phyloP scores from a whole-genome alignment of 1,140 invertebrate genomes.

The Drosophila rufa region DNA sequence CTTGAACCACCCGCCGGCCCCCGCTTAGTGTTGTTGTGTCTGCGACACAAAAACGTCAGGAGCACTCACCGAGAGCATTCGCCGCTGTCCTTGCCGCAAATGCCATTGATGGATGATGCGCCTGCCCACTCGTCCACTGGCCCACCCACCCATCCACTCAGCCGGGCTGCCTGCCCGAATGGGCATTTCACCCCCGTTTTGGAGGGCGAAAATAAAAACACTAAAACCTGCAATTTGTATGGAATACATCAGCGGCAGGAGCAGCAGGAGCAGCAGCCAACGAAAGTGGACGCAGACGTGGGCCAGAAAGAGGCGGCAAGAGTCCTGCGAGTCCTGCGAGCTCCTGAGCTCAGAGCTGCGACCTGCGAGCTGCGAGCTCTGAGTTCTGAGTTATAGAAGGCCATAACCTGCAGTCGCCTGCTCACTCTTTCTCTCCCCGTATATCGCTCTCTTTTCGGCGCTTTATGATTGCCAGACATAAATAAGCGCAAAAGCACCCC shows the following conservation, averaged over 20 bases:
- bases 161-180: background rate
- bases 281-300: conserved; percentile 29
- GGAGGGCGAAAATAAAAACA: conserved; percentile 73
- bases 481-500: conserved; percentile 80
- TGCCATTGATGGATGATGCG: conserved; percentile 83
- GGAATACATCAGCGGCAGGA: conserved; percentile 76
- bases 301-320: conserved; percentile 68
- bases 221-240: conserved; percentile 81
- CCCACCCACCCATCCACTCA: background rate
- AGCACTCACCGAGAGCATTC: conserved; percentile 63
- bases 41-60: conserved; percentile 74
- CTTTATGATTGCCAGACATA: conserved; percentile 82
- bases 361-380: conserved; percentile 2
- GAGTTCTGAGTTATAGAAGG: conserved; percentile 76
- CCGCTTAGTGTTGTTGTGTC: conserved; percentile 34
- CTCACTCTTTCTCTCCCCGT: conserved; percentile 40
- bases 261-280: conserved; percentile 30
- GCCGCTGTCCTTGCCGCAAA: conserved; percentile 67
- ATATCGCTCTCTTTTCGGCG: conserved; percentile 48
- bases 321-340: conserved; percentile 34
- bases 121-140: conserved; percentile 48
- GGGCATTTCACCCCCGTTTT: conserved; percentile 25
- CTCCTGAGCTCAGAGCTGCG: conserved; percentile 3
- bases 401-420: conserved; percentile 76
- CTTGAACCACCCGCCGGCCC: conserved; percentile 6